Conservation (phyloP, 2,888 invertebrate genomes). For the Philonicus albiceps region DNA sequence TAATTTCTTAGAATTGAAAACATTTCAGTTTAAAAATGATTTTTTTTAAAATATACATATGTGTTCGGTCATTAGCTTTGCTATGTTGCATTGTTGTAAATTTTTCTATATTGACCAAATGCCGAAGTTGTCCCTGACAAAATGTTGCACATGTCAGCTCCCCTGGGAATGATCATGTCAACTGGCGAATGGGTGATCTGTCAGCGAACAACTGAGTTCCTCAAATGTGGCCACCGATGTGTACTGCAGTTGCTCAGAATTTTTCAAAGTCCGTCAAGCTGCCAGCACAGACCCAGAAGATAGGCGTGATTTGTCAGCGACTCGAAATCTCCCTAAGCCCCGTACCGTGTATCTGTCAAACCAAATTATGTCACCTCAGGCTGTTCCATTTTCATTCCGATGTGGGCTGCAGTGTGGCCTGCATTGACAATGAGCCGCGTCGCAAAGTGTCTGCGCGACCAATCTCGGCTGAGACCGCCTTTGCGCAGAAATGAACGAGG, state of each 20-base stretch:
- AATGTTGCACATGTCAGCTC: not conserved
- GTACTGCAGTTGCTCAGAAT: conserved; percentile 50
- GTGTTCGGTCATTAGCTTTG: too few species aligned
- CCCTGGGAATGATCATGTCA: not conserved
- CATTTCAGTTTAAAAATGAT: too few species aligned
- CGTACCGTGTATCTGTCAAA: not conserved
- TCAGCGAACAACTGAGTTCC: not conserved
- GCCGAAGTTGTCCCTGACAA: not conserved
- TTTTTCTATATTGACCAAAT: not conserved
- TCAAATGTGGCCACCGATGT: not conserved
- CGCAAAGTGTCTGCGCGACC: not conserved
- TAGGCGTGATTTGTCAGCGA: not conserved
- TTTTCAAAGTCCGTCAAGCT: conserved; percentile 51
- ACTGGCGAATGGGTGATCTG: not conserved
- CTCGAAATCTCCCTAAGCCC: not conserved
- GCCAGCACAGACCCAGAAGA: conserved; percentile 44
- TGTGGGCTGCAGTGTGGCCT: not conserved
- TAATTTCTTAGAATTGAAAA: too few species aligned
- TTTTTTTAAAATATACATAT: too few species aligned
- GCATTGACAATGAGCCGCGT: not conserved
- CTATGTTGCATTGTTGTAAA: not conserved
- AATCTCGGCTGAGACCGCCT: not conserved
- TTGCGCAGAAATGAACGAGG: not conserved
- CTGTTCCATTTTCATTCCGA: not conserved
- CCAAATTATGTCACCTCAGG: not conserved